Evolutionary conservation across 1,140 invertebrate species (phyloP), one percentile per base, ranked within the genome.

Genomic region (Drosophila kurseongensis): DNA sequence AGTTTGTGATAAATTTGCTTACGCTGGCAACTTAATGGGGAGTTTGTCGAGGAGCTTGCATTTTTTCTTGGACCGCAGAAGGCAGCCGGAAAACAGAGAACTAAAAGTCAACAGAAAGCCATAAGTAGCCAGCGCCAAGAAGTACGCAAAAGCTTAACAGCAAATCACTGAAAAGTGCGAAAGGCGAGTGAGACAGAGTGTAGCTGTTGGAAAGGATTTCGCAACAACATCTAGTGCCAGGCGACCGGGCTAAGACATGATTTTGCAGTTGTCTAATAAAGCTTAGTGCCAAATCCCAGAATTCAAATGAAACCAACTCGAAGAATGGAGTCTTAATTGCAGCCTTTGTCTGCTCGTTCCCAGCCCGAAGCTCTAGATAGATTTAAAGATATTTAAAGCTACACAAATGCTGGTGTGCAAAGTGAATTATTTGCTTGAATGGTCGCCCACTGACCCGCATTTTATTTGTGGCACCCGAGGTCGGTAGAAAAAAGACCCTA

Each of bases 1-100:
- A 88, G 83, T 83, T 80, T 72, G 66, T 63, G 67, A 88, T 83
- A 89, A 88, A 88, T 88, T 89, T 88, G 83, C 84, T 79, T 89
- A 77, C 63, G 78, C 67, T 58, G 55, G 66, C 79, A 88, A 83
- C 84, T 88, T 88, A 89, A 88, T 86, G 75, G 86, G 67, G 65
- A 83, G 75, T 88, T 77, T 69, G 69, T 54, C 57, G 48, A 36
- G 52, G 35, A 67, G 54, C 42, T 76, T 59, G 52, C 36, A 48
- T 56, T 54, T 59, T 51, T 38, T 60, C 7, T 32, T 9, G 32
- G 48, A 54, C 56, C 56, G 29, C 71, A 82, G 60, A 75, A 69
- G 63, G 71, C 56, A 56, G 57, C 52, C 55, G 58, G 65, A 75
- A 60, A 60, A 51, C 80, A 61, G 74, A 63, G 68, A 80, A 80